These are phyloP conservation scores for Nothocercus julius DNA, from an alignment of 2,113 vertebrate genomes.

Conservation along the genomic window DNA sequence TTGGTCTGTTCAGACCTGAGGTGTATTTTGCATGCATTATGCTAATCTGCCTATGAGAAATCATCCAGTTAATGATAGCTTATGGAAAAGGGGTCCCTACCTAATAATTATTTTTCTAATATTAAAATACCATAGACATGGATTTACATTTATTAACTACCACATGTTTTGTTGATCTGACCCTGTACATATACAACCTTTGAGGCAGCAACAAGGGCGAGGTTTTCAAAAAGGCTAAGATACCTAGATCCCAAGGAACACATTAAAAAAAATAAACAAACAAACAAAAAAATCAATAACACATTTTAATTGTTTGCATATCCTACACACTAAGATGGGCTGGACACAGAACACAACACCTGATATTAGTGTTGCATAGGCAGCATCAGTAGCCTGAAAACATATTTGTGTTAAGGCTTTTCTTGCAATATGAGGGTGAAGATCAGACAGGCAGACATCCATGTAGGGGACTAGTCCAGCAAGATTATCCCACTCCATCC, in stretches of 20 bases:
- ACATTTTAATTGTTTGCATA: not conserved
- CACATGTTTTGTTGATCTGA: not conserved
- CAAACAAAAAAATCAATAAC: too few relatives aligned
- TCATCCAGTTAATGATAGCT: constrained; percentile 60
- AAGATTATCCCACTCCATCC: not conserved
- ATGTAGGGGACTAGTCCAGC: not conserved
- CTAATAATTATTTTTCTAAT: not conserved
- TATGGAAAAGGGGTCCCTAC: constrained; percentile 29
- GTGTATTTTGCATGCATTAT: constrained; percentile 49
- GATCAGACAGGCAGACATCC: not conserved
- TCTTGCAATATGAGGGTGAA: not conserved
- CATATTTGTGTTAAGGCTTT: not conserved
- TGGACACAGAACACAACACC: not conserved
- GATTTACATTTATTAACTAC: constrained; percentile 26
- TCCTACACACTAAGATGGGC: not conserved
- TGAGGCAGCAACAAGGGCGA: not conserved
- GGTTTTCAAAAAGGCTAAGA: not conserved
- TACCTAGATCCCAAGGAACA: not conserved
- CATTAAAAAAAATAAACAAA: not conserved
- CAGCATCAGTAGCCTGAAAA: not conserved
- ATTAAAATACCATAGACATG: constrained; percentile 42
- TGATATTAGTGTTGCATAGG: not conserved
- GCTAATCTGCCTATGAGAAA: constrained; percentile 51
- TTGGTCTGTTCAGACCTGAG: not conserved
- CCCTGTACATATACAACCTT: not conserved